Base-by-base conservation (phyloP, 2,888 invertebrate species). In the Drosophila kambysellisi region DNA sequence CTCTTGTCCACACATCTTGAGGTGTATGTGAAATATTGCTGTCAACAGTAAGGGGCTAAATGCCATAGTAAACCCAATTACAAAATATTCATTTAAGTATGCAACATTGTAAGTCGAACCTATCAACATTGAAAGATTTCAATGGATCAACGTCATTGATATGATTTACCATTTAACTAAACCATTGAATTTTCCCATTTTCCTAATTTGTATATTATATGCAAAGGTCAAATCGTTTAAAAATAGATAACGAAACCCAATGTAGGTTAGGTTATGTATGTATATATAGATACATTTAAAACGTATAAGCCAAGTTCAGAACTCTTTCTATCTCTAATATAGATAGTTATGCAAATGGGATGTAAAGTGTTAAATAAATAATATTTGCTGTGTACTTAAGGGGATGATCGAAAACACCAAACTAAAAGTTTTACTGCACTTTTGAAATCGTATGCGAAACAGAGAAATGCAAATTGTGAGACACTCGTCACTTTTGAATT, bases 341-440 rank as follows among this genome's bases (percentile, higher is more conserved):
- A 37, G 15, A 37, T 37, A 37, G 17, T 17, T 37, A 17, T 7
- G 6, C 37, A 37, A 43, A 25, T 25, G 1, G 25, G 25, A 25
- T 25, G 25, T 25, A 25, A 2, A 3, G 25, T 25, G 3, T 25
- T 25, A 25, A 25, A 25, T 15, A 25, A 29, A 39, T 7, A 30
- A 30, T n/a, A 29, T 30, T 39, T 30, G n/a, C 17, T 11, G 4
- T n/a, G 29, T 12, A 29, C 12, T 54, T 54, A 54, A 54, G 20
- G 15, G 8, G n/a, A 12, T 39, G 41, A 25, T 25, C 3, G 41
- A 30, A 39, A 30, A 32, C 30, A 43, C 12, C 32, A 32, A 30
- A 20, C 15, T 43, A 43, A 9, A 32, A 11, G 43, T 57, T 57
- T 57, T 30, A 43, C 20, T 20, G 41, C 41, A 57, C 57, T 57